A percentile compares a stretch with the other conserved stretches of the same genome.
Evolutionary conservation across 2,113 vertebrate species (phyloP).

Genomic region (Vicugna pacos): DNA sequence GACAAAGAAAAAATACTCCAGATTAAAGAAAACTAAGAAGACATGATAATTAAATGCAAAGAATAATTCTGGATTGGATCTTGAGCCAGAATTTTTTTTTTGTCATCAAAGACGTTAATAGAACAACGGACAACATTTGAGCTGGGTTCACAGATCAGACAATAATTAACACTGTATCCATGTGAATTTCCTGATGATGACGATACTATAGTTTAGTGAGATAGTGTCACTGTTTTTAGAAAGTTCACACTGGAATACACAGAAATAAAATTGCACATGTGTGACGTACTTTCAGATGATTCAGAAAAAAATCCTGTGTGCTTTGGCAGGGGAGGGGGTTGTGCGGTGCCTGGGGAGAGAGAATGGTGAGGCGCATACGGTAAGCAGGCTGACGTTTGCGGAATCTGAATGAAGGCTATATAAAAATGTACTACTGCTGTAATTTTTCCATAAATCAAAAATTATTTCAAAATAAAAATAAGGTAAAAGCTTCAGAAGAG

Average conservation of each 20-base stretch:
- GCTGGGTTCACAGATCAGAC: background rate
- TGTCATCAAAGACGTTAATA: background rate
- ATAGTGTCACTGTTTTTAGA: background rate
- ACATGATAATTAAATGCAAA: background rate
- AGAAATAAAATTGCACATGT: background rate
- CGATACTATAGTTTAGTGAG: background rate
- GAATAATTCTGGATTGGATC: background rate
- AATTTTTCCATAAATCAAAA: conserved; percentile 18
- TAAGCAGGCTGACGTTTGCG: conserved; percentile 15
- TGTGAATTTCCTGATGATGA: conserved; percentile 1
- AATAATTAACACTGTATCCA: background rate
- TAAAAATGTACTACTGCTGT: background rate
- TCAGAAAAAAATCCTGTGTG: background rate
- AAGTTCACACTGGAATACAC: conserved; percentile 1
- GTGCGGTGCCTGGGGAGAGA: background rate
- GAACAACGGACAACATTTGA: background rate
- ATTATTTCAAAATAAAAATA: conserved; percentile 42
- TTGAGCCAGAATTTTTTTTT: conserved; percentile 9
- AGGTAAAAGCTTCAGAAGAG: background rate
- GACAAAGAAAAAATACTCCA: background rate
- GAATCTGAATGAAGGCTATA: background rate
- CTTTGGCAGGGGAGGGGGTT: background rate
- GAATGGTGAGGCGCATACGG: background rate
- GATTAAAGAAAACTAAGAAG: background rate
- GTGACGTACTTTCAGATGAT: background rate